phyloP scores from a whole-genome alignment of 2,113 vertebrate species.

The Todiramphus saurophagus region DNA sequence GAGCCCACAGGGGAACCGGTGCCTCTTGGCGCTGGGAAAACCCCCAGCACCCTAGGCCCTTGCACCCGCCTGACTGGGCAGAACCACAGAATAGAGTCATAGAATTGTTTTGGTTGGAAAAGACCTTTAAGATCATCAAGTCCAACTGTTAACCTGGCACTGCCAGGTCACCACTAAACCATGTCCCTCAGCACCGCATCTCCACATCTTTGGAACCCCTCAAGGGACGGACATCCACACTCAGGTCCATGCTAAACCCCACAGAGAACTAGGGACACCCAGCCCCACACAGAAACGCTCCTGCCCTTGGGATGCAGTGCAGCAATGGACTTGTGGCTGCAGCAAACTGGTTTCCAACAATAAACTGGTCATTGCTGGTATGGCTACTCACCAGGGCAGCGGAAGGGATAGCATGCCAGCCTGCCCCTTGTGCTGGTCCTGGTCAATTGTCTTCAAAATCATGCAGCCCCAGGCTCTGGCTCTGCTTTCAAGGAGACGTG shows the following conservation, averaged over 20 bases:
- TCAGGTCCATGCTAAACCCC: not conserved
- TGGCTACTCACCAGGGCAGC: rapidly evolving
- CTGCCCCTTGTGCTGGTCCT: not conserved
- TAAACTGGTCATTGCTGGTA: not conserved
- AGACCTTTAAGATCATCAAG: not conserved
- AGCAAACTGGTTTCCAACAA: not conserved
- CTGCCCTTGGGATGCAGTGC: rapidly evolving
- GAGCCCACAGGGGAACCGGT: rapidly evolving
- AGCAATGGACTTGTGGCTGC: not conserved
- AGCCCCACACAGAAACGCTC: not conserved
- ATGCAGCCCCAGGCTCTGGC: not conserved
- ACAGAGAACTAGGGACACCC: not conserved
- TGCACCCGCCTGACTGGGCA: not conserved
- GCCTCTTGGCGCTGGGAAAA: not conserved
- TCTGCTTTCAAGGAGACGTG: not conserved
- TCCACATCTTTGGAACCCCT: not conserved
- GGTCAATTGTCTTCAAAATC: not conserved
- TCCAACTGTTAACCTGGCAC: not conserved
- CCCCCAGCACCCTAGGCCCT: not conserved
- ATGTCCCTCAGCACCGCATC: not conserved
- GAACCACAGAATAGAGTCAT: not conserved
- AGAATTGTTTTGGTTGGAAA: not conserved
- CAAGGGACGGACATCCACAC: not conserved
- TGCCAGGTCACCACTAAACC: not conserved
- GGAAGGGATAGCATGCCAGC: not conserved